Conservation (phyloP, 2,797 vertebrate species). For the Hydrophis major region DNA sequence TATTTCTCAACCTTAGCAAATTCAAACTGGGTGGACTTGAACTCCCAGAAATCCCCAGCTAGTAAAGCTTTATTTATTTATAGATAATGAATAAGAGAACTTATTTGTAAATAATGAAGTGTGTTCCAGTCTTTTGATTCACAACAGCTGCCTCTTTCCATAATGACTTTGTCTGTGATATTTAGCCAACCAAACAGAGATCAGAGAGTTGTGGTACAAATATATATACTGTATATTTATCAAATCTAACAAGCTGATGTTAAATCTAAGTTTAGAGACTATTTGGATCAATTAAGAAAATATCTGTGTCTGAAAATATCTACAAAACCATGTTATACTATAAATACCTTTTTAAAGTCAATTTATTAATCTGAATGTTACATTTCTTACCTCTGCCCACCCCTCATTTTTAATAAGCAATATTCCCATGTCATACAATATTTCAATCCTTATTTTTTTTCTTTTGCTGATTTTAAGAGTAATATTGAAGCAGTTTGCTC, state of each 20-base stretch:
- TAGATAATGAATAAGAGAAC: neutral
- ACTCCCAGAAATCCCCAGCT: neutral
- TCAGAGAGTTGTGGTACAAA: neutral
- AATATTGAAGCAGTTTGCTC: neutral
- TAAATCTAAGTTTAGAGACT: neutral
- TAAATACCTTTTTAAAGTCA: neutral
- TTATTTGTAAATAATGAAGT: neutral
- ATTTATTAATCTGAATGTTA: neutral
- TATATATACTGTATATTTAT: neutral
- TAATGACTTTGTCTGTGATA: neutral
- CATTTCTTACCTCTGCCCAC: neutral
- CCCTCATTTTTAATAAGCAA: neutral
- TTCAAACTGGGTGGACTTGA: neutral
- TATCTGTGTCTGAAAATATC: neutral
- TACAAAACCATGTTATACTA: neutral
- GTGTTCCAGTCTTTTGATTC: neutral
- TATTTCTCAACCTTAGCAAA: neutral
- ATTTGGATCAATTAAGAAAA: neutral
- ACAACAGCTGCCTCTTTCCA: neutral
- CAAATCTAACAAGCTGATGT: neutral
- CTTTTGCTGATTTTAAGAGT: neutral
- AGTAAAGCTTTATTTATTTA: neutral
- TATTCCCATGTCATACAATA: neutral
- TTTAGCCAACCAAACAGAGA: neutral
- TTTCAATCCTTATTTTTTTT: neutral